Evolutionary conservation across 2,888 invertebrate genomes (phyloP).

Genomic region (Philereme transversata): DNA sequence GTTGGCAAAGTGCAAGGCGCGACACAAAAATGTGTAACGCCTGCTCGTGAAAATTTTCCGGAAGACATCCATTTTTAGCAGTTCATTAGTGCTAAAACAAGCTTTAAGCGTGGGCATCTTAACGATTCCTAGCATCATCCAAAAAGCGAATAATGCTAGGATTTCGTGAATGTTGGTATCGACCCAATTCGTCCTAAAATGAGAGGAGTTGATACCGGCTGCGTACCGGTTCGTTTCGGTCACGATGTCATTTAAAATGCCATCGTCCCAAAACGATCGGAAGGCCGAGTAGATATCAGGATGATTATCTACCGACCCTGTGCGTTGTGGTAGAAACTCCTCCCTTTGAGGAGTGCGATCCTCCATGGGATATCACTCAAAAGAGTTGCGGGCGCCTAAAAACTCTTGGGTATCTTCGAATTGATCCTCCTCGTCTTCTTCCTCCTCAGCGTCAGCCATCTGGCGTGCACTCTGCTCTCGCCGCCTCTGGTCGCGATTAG

Average conservation of each 20-base stretch:
- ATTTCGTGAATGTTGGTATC: conserved; percentile 20
- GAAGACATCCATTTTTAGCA: no score
- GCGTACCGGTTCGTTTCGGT: conserved; percentile 25
- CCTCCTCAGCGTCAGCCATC: background rate
- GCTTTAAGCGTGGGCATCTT: no score
- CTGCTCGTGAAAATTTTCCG: conserved; percentile 1
- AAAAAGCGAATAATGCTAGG: conserved; percentile 12
- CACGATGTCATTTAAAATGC: conserved; percentile 19
- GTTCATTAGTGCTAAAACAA: no score
- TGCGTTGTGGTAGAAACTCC: conserved; percentile 1
- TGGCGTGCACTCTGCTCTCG: background rate
- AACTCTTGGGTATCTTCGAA: background rate
- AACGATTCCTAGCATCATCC: conserved; percentile 4
- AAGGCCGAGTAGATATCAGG: conserved; percentile 24
- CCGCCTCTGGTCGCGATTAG: background rate
- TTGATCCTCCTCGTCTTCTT: background rate
- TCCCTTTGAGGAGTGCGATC: background rate
- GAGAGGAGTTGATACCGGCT: conserved; percentile 2
- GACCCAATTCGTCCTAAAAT: conserved; percentile 13
- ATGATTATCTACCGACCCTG: background rate
- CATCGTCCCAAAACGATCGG: conserved; percentile 24
- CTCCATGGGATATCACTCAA: background rate
- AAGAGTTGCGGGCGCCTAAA: background rate
- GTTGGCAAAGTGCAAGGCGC: background rate
- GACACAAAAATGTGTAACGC: background rate